Conservation (phyloP, 2,113 vertebrate species). For the Zingel zingel region DNA sequence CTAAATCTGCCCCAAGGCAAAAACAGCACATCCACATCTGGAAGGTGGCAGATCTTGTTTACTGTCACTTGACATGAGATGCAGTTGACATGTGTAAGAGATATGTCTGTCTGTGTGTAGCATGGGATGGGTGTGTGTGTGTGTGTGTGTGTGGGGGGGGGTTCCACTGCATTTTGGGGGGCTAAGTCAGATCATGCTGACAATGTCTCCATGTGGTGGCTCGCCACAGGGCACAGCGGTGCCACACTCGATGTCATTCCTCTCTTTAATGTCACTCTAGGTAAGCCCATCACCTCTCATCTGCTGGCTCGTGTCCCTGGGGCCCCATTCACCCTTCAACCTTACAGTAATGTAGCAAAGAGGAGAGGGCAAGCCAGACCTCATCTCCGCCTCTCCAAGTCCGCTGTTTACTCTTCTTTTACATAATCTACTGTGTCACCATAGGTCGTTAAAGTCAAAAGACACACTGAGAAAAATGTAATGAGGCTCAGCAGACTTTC, state of each 20-base stretch:
- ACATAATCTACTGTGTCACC: conserved; percentile 72
- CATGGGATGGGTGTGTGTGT: background rate
- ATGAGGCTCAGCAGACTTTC: conserved; percentile 36
- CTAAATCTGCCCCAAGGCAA: conserved; percentile 50
- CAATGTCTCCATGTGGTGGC: conserved; percentile 65
- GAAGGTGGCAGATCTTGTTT: conserved; percentile 71
- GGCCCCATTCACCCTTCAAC: conserved; percentile 78
- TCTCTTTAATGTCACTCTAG: conserved; percentile 80
- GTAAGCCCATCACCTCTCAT: conserved; percentile 60
- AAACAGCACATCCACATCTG: conserved; percentile 68
- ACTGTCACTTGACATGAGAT: conserved; percentile 63
- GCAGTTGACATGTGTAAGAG: conserved; percentile 61
- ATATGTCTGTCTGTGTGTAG: conserved; percentile 27
- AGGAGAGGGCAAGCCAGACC: conserved; percentile 58
- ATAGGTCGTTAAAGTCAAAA: conserved; percentile 46
- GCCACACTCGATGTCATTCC: conserved; percentile 73
- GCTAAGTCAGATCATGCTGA: conserved; percentile 72
- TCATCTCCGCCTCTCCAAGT: conserved; percentile 29
- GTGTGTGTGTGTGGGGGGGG: conserved; percentile 1
- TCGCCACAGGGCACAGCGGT: conserved; percentile 68
- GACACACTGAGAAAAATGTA: conserved; percentile 52
- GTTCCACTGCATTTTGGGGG: conserved; percentile 59
- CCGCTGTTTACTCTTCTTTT: conserved; percentile 72
- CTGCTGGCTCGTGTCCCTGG: conserved; percentile 53
- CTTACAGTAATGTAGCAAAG: conserved; percentile 70